Evolutionary conservation across 2,797 vertebrate genomes (phyloP).

Genomic region (Gila robusta): DNA sequence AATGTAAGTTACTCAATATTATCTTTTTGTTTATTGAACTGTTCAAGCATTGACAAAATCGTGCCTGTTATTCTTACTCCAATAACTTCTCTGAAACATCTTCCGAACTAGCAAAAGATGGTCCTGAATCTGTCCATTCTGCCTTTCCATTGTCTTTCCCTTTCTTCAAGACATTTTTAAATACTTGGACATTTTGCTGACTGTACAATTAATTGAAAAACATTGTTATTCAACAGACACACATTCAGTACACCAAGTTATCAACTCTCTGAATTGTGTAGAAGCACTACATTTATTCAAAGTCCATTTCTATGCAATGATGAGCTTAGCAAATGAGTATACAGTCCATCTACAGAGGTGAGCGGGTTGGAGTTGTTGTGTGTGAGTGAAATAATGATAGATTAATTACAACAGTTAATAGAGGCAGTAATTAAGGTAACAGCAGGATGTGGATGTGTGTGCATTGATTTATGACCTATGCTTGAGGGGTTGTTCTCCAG

Average conservation of each 20-base stretch:
- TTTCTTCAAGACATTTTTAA: background rate
- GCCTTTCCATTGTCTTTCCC: background rate
- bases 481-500: constrained; percentile 32
- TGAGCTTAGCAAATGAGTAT: background rate
- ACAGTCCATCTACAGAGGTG: constrained; percentile 22
- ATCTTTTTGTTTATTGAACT: background rate
- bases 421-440: constrained; percentile 41
- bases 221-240: background rate
- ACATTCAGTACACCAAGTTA: background rate
- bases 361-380: constrained; percentile 4
- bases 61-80: too few species aligned
- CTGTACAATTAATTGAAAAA: background rate
- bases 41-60: background rate
- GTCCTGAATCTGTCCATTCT: background rate
- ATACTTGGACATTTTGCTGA: background rate
- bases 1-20: background rate
- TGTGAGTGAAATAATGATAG: constrained; percentile 23
- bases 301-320: background rate
- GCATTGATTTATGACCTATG: constrained; percentile 40
- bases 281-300: background rate
- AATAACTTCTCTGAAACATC: background rate
- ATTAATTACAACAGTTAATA: constrained; percentile 39
- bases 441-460: constrained; percentile 10
- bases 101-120: background rate
- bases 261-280: background rate